Conservation (phyloP, 2,113 vertebrate genomes). For the Chaetodon trifascialis region DNA sequence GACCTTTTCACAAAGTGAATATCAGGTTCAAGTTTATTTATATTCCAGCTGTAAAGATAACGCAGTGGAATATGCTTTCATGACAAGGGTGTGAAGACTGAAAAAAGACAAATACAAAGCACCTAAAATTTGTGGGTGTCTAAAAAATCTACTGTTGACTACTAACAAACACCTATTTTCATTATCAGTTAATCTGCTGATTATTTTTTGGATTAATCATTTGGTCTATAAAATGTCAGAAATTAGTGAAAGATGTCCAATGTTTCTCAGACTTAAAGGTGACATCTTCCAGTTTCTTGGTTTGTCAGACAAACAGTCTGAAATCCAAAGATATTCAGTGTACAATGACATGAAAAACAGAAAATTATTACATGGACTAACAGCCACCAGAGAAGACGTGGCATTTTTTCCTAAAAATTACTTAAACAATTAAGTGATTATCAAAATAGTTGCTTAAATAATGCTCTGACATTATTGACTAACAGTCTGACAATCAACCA, state of each 20-base stretch:
- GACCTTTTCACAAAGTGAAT: background rate
- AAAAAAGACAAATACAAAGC: background rate
- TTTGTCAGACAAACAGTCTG: background rate
- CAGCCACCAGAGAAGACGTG: background rate
- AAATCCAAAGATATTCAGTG: background rate
- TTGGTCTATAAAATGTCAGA: background rate
- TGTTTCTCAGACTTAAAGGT: background rate
- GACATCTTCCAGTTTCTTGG: background rate
- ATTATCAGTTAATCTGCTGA: background rate
- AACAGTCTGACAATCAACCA: too few relatives aligned
- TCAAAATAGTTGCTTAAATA: background rate
- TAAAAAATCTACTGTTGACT: too few relatives aligned
- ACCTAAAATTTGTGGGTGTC: background rate
- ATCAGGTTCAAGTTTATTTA: background rate
- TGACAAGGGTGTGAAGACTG: background rate
- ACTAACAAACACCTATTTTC: too few relatives aligned
- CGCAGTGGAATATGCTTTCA: too few relatives aligned
- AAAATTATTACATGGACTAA: background rate
- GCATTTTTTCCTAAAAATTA: too few relatives aligned
- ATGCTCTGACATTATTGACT: too few relatives aligned
- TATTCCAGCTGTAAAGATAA: too few relatives aligned
- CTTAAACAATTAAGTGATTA: too few relatives aligned
- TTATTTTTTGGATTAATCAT: background rate
- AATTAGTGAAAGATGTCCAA: background rate
- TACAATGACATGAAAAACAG: background rate